Evolutionary conservation across 2,888 invertebrate genomes (phyloP).

Genomic region (Drosophila crucigera): DNA sequence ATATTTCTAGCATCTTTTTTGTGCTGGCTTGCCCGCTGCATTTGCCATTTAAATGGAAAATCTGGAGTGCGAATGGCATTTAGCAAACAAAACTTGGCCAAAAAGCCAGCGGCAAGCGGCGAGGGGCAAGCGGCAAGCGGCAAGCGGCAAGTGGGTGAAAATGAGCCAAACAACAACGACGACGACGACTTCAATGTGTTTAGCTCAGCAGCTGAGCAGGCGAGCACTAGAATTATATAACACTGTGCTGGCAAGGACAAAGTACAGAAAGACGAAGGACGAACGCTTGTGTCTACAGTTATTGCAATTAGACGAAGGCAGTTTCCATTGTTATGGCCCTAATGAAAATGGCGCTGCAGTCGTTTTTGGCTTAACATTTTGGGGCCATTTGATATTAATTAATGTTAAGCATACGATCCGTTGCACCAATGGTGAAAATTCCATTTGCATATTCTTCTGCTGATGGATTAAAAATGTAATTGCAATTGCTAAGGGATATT

Average conservation of each 20-base stretch:
- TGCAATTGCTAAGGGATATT: slow-evolving; percentile 21
- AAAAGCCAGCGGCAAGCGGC: slow-evolving; percentile 39
- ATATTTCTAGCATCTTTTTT: slow-evolving; percentile 11
- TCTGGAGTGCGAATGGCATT: slow-evolving; percentile 67
- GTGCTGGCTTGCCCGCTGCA: slow-evolving; percentile 43
- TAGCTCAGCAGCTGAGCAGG: slow-evolving; percentile 10
- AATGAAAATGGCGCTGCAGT: slow-evolving; percentile 71
- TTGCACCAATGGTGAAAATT: slow-evolving; percentile 20
- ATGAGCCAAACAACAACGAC: slow-evolving; percentile 49
- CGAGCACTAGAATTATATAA: slow-evolving; percentile 50
- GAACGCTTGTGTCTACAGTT: slow-evolving; percentile 52
- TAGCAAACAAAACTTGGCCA: slow-evolving; percentile 74
- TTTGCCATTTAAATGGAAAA: slow-evolving; percentile 75
- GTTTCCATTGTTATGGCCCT: slow-evolving; percentile 68
- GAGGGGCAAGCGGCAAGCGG: slow-evolving; percentile 49
- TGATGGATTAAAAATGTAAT: slow-evolving; percentile 76
- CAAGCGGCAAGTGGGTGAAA: slow-evolving; percentile 67
- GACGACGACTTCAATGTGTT: slow-evolving; percentile 14
- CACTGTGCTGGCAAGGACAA: slow-evolving; percentile 30
- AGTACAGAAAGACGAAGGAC: neutral
- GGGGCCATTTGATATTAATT: slow-evolving; percentile 72
- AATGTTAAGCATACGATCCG: slow-evolving; percentile 68
- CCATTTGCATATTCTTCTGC: slow-evolving; percentile 53
- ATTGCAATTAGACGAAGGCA: slow-evolving; percentile 70
- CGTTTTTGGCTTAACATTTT: slow-evolving; percentile 56